Percentiles rank a stretch among this genome's conserved stretches.
Conservation (phyloP, 2,797 vertebrate genomes). For the Peromyscus nudipes region DNA sequence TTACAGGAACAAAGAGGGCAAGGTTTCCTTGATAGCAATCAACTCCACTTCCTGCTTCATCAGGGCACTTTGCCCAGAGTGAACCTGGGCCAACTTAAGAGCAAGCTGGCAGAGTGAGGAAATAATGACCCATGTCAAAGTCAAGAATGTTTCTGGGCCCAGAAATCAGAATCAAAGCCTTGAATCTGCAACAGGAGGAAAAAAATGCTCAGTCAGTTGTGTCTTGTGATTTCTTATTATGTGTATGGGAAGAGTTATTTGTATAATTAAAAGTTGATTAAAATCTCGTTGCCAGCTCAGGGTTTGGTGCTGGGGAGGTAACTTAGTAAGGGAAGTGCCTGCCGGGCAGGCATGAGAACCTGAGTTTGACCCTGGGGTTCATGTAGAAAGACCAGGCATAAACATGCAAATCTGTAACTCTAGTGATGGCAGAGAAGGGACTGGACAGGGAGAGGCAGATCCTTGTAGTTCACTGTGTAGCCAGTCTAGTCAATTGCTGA, state of each 20-base stretch:
- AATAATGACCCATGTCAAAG: conserved; percentile 65
- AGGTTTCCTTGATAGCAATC: conserved; percentile 72
- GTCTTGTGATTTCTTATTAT: neutral
- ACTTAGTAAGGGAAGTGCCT: neutral
- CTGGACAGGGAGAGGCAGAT: too few relatives aligned
- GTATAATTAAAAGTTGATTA: neutral
- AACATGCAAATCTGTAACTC: neutral
- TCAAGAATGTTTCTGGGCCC: conserved; percentile 46
- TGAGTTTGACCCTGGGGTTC: neutral
- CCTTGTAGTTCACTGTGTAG: neutral
- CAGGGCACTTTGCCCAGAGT: conserved; percentile 50
- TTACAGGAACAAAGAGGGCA: conserved; percentile 45
- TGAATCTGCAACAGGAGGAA: neutral
- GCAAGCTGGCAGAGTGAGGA: conserved; percentile 7
- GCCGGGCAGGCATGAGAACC: neutral
- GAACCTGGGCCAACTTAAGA: conserved; percentile 53
- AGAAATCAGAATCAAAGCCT: conserved; percentile 65
- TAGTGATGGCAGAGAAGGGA: neutral
- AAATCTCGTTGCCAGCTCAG: neutral
- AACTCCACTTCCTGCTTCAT: conserved; percentile 55
- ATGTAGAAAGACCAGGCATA: neutral
- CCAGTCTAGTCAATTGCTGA: neutral
- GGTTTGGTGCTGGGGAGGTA: neutral
- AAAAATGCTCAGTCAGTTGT: neutral
- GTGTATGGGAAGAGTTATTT: neutral